Percentiles rank a stretch among this genome's conserved stretches.
Conservation (phyloP, 2,888 invertebrate species). For the Dicycla oo region DNA sequence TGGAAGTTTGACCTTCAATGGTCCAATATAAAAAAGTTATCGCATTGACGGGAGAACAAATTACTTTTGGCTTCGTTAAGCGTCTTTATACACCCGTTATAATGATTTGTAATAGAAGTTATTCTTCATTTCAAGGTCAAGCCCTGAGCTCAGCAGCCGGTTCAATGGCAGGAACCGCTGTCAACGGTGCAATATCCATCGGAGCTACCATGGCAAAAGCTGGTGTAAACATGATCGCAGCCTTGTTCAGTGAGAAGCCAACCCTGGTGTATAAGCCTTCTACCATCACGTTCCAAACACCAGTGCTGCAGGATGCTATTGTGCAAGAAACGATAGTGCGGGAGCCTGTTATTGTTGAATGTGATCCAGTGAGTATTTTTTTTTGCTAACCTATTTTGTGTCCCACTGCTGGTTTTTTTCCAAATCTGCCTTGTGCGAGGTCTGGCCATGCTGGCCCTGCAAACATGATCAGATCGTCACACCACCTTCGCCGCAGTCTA, state of each 20-base stretch:
- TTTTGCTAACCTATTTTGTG: too few relatives aligned
- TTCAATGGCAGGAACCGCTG: constrained; percentile 25
- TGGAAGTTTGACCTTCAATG: too few relatives aligned
- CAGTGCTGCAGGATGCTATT: constrained; percentile 30
- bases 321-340: constrained; percentile 20
- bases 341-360: constrained; percentile 35
- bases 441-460: too few relatives aligned
- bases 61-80: too few relatives aligned
- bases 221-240: constrained; percentile 43
- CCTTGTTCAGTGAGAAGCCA: constrained; percentile 29
- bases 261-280: constrained; percentile 20
- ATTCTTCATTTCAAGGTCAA: constrained; percentile 13
- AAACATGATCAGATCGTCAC: too few relatives aligned
- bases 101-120: background rate
- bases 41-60: too few relatives aligned
- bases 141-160: constrained; percentile 32
- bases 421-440: too few relatives aligned
- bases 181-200: constrained; percentile 31
- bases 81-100: too few relatives aligned
- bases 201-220: constrained; percentile 39
- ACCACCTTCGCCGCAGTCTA: too few relatives aligned
- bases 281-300: constrained; percentile 18
- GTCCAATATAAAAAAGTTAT: too few relatives aligned
- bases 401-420: too few relatives aligned
- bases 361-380: constrained; percentile 36